phyloP scores from a whole-genome alignment of 2,888 invertebrate species.

The Mesorhabditis sp. region DNA sequence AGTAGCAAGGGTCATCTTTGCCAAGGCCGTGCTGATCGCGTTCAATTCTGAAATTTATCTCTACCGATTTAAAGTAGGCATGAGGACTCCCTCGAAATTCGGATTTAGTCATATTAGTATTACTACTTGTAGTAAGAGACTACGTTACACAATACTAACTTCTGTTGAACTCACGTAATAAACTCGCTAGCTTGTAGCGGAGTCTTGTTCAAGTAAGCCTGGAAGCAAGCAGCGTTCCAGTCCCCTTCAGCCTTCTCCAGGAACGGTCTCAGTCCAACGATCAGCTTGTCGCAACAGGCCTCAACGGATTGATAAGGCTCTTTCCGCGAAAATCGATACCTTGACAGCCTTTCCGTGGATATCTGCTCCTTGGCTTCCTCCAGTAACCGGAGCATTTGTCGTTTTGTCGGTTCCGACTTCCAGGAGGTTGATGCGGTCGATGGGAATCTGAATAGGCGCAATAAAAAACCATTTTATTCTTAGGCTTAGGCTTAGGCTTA shows the following conservation, averaged over 20 bases:
- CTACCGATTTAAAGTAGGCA: not conserved
- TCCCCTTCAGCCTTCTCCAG: conserved; percentile 18
- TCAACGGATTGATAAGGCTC: not conserved
- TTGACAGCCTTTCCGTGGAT: conserved; percentile 81
- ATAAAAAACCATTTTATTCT: not conserved
- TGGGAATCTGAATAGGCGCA: conserved; percentile 23
- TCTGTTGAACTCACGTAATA: conserved; percentile 23
- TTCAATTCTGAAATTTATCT: conserved; percentile 22
- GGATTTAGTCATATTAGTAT: too few species aligned
- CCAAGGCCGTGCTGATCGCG: conserved; percentile 21
- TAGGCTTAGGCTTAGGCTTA: too few species aligned
- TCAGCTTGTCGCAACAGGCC: conserved; percentile 44
- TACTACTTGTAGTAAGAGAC: too few species aligned
- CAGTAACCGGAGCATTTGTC: conserved; percentile 82
- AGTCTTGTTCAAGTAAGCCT: conserved; percentile 23
- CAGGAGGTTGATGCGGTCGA: conserved; percentile 30
- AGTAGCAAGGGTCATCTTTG: conserved; percentile 66
- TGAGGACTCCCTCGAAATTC: too few species aligned
- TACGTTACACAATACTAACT: not conserved
- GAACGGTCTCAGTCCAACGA: conserved; percentile 65
- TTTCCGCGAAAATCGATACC: not conserved
- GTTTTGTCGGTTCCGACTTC: conserved; percentile 41
- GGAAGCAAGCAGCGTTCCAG: conserved; percentile 25
- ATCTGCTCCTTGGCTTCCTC: conserved; percentile 82
- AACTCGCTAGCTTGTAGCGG: conserved; percentile 36